Percentiles rank a stretch among this genome's conserved stretches.
phyloP scores from a whole-genome alignment of 2,888 invertebrate genomes.

The Cephus pygmeus region DNA sequence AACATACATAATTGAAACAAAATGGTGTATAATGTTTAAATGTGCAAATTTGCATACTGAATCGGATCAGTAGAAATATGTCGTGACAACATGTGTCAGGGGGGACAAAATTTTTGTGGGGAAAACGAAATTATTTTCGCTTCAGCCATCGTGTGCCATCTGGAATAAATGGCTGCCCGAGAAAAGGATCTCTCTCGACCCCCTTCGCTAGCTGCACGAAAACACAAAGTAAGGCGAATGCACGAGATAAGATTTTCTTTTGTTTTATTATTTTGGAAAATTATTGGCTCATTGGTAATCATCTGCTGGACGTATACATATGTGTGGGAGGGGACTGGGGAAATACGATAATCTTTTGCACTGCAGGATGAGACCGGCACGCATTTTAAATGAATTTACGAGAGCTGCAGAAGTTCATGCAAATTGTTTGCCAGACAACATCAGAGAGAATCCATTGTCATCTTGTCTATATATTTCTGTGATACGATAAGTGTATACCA shows the following conservation, averaged over 20 bases:
- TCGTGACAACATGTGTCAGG: slow-evolving; percentile 7
- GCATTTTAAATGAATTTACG: background rate
- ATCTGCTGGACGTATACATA: background rate
- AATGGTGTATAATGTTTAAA: background rate
- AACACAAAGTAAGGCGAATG: background rate
- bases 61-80: slow-evolving; percentile 15
- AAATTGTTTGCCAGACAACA: background rate
- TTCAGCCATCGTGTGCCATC: slow-evolving; percentile 27
- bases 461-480: background rate
- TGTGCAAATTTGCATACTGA: background rate
- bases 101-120: slow-evolving; percentile 12
- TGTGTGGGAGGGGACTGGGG: background rate
- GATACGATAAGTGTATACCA: background rate
- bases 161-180: background rate
- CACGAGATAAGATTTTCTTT: background rate
- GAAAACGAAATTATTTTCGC: slow-evolving; percentile 37
- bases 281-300: background rate
- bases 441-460: background rate
- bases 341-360: slow-evolving; percentile 13
- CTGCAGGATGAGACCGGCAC: slow-evolving; percentile 3
- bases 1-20: background rate
- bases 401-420: background rate
- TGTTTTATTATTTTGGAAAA: background rate
- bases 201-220: background rate
- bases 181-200: background rate